These are phyloP conservation scores for Apodemus speciosus DNA, from an alignment of 2,113 vertebrate species.

Conservation along the genomic window DNA sequence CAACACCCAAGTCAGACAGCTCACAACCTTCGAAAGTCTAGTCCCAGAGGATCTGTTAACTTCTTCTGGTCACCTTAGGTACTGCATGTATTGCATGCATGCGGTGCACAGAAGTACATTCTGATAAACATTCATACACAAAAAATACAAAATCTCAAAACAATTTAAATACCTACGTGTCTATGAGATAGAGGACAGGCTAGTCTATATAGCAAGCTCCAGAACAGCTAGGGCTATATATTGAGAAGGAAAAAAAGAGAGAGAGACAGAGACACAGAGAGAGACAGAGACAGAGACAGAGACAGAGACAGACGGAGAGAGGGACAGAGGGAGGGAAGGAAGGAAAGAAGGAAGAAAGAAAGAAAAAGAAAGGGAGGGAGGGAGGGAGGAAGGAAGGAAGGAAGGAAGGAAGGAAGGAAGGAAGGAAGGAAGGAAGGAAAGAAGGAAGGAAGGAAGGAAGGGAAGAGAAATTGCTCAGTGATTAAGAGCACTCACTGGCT, in stretches of 20 bases:
- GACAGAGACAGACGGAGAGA: fast-evolving
- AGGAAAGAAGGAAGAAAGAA: too few species aligned
- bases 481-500: background rate
- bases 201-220: background rate
- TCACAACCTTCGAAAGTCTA: background rate
- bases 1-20: background rate
- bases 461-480: background rate
- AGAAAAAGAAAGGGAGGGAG: too few species aligned
- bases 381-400: background rate
- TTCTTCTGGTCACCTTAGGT: background rate
- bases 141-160: background rate
- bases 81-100: background rate
- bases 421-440: background rate
- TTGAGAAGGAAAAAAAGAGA: background rate
- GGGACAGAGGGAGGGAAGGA: fast-evolving
- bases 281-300: fast-evolving
- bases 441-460: background rate
- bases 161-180: background rate
- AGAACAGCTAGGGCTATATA: background rate
- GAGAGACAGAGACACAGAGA: too few species aligned
- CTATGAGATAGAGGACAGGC: background rate
- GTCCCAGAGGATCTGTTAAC: background rate
- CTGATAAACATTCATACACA: background rate
- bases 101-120: background rate
- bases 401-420: too few species aligned